Evolutionary conservation across 2,888 invertebrate species (phyloP).

Genomic region (Quadroppia sp.): DNA sequence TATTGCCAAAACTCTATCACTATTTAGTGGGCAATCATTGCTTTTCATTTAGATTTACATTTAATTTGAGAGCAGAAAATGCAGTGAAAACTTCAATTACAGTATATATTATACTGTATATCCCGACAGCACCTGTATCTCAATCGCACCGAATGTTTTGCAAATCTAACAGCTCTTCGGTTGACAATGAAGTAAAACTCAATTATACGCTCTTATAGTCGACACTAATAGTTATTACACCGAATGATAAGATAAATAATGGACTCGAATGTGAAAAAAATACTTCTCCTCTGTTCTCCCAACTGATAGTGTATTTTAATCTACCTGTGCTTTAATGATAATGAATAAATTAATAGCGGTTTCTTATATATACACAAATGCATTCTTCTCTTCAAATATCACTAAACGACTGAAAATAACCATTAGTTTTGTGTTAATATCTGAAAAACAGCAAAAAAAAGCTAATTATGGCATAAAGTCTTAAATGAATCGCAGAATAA

Average conservation of each 20-base stretch:
- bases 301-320: background rate
- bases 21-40: constrained; percentile 11
- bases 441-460: background rate
- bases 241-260: constrained; percentile 26
- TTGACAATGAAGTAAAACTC: constrained; percentile 29
- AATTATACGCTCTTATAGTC: background rate
- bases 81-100: background rate
- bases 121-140: background rate
- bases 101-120: background rate
- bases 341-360: constrained; percentile 14
- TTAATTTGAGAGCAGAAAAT: constrained; percentile 16
- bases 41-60: constrained; percentile 18
- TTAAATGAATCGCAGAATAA: too few relatives aligned
- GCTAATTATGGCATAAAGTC: background rate
- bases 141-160: background rate
- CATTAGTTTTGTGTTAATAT: background rate
- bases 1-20: constrained; percentile 7
- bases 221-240: constrained; percentile 20
- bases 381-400: background rate
- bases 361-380: background rate
- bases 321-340: constrained; percentile 3
- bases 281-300: background rate
- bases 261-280: constrained; percentile 2
- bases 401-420: background rate
- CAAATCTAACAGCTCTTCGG: background rate